Conservation (phyloP, 2,888 invertebrate species). For the Sesamia inferens region DNA sequence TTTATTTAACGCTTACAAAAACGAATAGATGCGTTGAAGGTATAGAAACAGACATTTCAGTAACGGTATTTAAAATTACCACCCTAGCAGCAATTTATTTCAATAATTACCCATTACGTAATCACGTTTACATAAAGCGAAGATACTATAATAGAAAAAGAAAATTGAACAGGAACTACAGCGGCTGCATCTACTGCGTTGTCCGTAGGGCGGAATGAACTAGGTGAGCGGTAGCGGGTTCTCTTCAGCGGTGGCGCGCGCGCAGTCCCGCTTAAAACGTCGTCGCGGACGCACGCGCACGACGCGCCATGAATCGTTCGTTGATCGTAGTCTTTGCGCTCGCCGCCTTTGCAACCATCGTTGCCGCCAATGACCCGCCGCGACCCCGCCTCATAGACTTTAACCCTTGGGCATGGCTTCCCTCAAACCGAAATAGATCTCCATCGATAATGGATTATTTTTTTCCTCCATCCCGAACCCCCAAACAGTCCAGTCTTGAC, state of each 20-base stretch:
- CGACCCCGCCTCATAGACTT: conserved; percentile 85
- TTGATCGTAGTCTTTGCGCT: conserved; percentile 82
- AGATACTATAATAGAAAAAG: conserved; percentile 55
- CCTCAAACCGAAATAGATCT: conserved; percentile 82
- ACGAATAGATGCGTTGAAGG: neutral
- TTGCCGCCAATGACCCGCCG: conserved; percentile 78
- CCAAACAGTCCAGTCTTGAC: conserved; percentile 85
- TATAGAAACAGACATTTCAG: conserved; percentile 14
- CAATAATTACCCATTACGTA: conserved; percentile 47
- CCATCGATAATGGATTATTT: conserved; percentile 89
- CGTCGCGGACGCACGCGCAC: conserved; percentile 87
- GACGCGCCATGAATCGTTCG: conserved; percentile 84
- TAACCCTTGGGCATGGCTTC: conserved; percentile 88
- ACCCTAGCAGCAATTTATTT: conserved; percentile 26
- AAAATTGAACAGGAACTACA: conserved; percentile 69
- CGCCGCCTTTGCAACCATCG: conserved; percentile 76
- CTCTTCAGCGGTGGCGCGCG: conserved; percentile 74
- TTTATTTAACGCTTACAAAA: neutral
- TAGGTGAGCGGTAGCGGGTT: conserved; percentile 79
- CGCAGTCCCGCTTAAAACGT: conserved; percentile 87
- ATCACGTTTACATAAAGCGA: conserved; percentile 45
- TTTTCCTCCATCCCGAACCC: conserved; percentile 88
- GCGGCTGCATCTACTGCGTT: conserved; percentile 73
- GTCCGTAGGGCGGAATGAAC: conserved; percentile 77
- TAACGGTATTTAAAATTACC: conserved; percentile 27